These are phyloP conservation scores for Blera fallax DNA, from an alignment of 2,888 invertebrate species.

Conservation along the genomic window DNA sequence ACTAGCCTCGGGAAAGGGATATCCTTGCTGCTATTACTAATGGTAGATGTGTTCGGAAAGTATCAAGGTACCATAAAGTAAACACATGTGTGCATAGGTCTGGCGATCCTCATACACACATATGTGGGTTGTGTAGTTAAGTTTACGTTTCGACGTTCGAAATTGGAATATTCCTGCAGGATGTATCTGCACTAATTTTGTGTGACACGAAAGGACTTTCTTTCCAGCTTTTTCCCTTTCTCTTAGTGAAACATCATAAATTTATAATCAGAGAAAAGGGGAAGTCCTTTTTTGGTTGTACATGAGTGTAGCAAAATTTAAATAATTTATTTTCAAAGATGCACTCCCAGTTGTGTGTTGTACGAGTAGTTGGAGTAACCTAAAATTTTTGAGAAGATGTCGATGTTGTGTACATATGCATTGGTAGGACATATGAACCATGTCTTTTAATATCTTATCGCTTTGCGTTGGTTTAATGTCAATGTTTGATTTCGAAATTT, in stretches of 20 bases:
- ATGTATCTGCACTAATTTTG: slow-evolving; percentile 32
- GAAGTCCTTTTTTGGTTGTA: not conserved
- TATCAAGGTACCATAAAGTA: not conserved
- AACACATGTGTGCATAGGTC: not conserved
- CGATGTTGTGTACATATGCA: not conserved
- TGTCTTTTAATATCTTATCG: slow-evolving; percentile 22
- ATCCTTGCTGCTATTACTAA: slow-evolving; percentile 35
- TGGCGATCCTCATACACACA: not conserved
- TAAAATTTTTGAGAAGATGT: not conserved
- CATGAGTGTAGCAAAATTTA: slow-evolving; percentile 42
- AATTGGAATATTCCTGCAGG: slow-evolving; percentile 59
- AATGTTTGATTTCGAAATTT: slow-evolving; percentile 50
- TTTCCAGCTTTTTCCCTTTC: not conserved
- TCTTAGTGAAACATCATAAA: slow-evolving; percentile 29
- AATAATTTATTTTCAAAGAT: slow-evolving; percentile 62
- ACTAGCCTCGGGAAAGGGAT: not conserved
- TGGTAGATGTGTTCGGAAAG: slow-evolving; percentile 33
- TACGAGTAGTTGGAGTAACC: not conserved
- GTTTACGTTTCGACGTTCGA: slow-evolving; percentile 42
- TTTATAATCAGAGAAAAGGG: slow-evolving; percentile 31
- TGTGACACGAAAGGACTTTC: not conserved
- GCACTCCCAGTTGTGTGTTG: too few species aligned
- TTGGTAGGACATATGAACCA: slow-evolving; percentile 18
- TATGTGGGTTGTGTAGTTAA: not conserved
- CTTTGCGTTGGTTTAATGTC: slow-evolving; percentile 15